Evolutionary conservation across 2,888 invertebrate genomes (phyloP).

Genomic region (Leptothorax acervorum): DNA sequence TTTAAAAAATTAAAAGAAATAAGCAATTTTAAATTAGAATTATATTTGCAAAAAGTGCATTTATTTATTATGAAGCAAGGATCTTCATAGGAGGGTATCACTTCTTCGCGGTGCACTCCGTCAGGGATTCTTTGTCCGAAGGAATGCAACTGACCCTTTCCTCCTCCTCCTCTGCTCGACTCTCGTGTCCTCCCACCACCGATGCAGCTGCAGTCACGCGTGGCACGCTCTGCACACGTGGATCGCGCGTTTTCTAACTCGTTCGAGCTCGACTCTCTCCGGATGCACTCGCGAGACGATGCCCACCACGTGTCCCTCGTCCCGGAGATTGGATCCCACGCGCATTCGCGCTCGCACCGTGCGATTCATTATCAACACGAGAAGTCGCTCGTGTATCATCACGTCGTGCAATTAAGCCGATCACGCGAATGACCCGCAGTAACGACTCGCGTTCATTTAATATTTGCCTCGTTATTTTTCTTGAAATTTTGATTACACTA

Average conservation of each 20-base stretch:
- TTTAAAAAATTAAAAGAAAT: background rate
- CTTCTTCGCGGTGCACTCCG: background rate
- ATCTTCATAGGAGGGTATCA: background rate
- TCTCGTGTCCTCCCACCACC: conserved; percentile 64
- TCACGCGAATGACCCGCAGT: conserved; percentile 60
- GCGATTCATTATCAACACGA: conserved; percentile 63
- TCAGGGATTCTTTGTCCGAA: conserved; percentile 9
- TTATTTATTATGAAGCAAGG: background rate
- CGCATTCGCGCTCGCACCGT: conserved; percentile 53
- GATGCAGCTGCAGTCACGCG: conserved; percentile 78
- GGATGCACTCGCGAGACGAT: conserved; percentile 78
- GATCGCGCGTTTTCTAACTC: conserved; percentile 79
- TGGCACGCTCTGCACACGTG: conserved; percentile 85
- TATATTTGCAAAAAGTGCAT: background rate
- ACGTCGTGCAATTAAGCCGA: conserved; percentile 62
- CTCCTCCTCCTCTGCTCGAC: conserved; percentile 32
- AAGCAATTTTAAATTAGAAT: background rate
- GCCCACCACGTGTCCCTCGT: conserved; percentile 82
- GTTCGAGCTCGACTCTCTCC: conserved; percentile 76
- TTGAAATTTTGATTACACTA: conserved; percentile 35
- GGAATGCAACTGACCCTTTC: conserved; percentile 50
- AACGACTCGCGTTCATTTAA: conserved; percentile 60
- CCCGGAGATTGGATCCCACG: conserved; percentile 59
- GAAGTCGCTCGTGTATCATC: conserved; percentile 59
- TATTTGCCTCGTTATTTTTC: conserved; percentile 33